phyloP scores from a whole-genome alignment of 2,113 vertebrate genomes.

The Eidolon helvum region DNA sequence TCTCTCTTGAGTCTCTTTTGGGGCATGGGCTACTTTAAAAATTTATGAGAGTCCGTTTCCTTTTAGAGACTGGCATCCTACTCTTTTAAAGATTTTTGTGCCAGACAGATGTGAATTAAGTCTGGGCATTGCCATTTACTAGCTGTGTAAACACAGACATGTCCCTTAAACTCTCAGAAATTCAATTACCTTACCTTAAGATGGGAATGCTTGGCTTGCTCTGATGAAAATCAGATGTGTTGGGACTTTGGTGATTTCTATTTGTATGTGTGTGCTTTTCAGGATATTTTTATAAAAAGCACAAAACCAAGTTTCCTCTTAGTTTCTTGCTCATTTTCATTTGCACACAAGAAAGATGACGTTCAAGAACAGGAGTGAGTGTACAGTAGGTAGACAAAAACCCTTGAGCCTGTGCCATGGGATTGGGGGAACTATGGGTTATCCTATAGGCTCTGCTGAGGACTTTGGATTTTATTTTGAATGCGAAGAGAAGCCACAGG shows the following conservation, averaged over 20 bases:
- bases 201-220: not conserved
- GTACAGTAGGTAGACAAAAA: not conserved
- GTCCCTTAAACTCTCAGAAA: not conserved
- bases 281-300: not conserved
- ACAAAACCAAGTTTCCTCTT: not conserved
- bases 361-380: not conserved
- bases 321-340: not conserved
- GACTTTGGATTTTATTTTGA: conserved; percentile 3
- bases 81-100: not conserved
- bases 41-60: not conserved
- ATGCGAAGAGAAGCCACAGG: not conserved
- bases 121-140: not conserved
- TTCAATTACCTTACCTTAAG: not conserved
- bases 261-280: not conserved
- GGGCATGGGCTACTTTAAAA: not conserved
- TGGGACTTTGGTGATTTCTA: not conserved
- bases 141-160: not conserved
- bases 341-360: not conserved
- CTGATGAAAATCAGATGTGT: not conserved
- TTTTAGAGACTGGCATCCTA: not conserved
- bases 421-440: not conserved
- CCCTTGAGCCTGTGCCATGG: not conserved
- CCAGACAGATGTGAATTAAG: not conserved
- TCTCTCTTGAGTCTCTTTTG: not conserved
- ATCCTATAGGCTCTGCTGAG: not conserved